These are phyloP conservation scores for Rugalucina vietnamica DNA, from an alignment of 2,888 invertebrate genomes.

Conservation along the genomic window DNA sequence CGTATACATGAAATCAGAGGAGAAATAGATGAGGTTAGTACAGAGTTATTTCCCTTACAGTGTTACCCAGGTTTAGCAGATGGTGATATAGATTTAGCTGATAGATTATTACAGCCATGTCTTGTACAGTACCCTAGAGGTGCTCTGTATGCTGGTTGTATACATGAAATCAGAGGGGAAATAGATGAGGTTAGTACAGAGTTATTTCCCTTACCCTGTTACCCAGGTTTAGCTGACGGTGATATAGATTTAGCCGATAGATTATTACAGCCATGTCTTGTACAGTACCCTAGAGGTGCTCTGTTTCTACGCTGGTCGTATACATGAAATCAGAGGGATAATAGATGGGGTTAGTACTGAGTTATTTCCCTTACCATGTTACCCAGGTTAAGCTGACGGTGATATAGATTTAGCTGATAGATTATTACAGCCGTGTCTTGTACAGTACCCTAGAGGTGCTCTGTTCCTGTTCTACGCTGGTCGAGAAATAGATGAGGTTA, in stretches of 20 bases:
- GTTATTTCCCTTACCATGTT: not conserved
- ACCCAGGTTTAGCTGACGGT: constrained; percentile 88
- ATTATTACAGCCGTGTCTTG: constrained; percentile 86
- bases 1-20: constrained; percentile 93
- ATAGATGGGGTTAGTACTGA: constrained; percentile 85
- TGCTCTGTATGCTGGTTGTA: constrained; percentile 94
- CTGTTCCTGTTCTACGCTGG: constrained; percentile 97
- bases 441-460: constrained; percentile 92
- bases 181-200: constrained; percentile 85
- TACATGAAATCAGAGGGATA: constrained; percentile 92
- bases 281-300: constrained; percentile 92
- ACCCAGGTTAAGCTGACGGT: constrained; percentile 88
- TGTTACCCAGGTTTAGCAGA: constrained; percentile 88
- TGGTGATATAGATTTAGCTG: constrained; percentile 91
- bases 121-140: constrained; percentile 90
- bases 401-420: constrained; percentile 91
- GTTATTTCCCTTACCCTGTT: not conserved
- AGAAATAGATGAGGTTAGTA: constrained; percentile 86
- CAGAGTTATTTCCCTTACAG: not conserved
- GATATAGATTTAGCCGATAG: constrained; percentile 91
- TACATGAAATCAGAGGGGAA: constrained; percentile 92
- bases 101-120: constrained; percentile 88
- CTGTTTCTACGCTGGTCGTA: constrained; percentile 96
- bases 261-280: constrained; percentile 86
- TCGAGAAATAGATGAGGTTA: constrained; percentile 88